Conservation (phyloP, 1,140 invertebrate genomes). For the Adoxophyes honmai region DNA sequence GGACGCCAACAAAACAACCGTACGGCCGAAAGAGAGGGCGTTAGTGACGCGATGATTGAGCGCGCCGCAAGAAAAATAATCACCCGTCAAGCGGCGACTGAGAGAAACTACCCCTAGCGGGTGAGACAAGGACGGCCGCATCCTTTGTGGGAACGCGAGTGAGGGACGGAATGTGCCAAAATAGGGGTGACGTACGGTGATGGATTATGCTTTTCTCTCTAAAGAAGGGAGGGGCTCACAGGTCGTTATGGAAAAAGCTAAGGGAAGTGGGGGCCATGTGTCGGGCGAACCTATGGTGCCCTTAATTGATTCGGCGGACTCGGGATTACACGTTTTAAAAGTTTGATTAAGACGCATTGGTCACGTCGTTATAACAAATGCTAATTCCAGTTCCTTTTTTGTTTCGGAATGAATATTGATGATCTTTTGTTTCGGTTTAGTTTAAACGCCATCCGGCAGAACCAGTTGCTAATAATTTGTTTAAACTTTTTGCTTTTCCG, state of each 20-base stretch:
- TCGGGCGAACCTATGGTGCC: conserved; percentile 57
- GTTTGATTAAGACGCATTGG: conserved; percentile 14
- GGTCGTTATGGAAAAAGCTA: conserved; percentile 79
- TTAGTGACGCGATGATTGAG: conserved; percentile 79
- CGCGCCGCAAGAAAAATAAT: conserved; percentile 79
- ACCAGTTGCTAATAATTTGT: conserved; percentile 8
- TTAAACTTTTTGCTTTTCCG: neutral
- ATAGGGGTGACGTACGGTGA: conserved; percentile 78
- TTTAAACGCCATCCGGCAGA: neutral
- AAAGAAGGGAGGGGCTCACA: conserved; percentile 77
- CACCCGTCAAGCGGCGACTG: conserved; percentile 78
- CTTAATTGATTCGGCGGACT: conserved; percentile 59
- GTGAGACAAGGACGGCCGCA: conserved; percentile 53
- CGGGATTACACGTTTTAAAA: conserved; percentile 1
- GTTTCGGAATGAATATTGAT: conserved; percentile 30
- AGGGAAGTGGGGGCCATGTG: conserved; percentile 73
- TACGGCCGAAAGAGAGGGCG: conserved; percentile 58
- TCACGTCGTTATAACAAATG: conserved; percentile 14
- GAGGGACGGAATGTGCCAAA: conserved; percentile 61
- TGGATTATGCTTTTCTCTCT: conserved; percentile 79
- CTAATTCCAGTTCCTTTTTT: conserved; percentile 25
- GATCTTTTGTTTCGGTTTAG: neutral
- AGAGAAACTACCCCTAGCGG: conserved; percentile 78
- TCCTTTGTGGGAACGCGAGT: conserved; percentile 32
- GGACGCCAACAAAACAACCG: conserved; percentile 48